Evolutionary conservation across 2,113 vertebrate species (phyloP), one percentile per base, ranked within the genome.

Genomic region (Prionailurus bengalensis): DNA sequence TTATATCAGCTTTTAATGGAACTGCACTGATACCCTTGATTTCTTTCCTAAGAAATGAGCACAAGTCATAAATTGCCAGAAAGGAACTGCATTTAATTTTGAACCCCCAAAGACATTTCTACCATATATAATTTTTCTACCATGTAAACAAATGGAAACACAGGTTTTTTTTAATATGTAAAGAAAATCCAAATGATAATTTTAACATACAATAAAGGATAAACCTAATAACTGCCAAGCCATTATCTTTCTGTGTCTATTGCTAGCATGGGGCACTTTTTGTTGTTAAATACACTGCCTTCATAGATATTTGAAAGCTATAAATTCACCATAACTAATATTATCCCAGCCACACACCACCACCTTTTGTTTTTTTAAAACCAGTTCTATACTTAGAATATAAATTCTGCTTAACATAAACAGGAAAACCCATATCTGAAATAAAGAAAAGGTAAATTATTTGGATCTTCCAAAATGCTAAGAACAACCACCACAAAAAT

Each of bases 401-500:
- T 55, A 91, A 95, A 23, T 58, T 93, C 45, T 76, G 31, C 53
- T 84, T 89, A 87, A 76, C 84, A 94, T 19, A 36, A 95, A 91
- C 10, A 68, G 61, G 84, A 48, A 92, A 93, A 91, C 10, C 6
- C 33, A 53, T 16, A 95, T 79, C 36, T 70, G 87, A 97, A 93
- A 92, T 63, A 80, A 92, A 73, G 14, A 65, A 88, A 93, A 15
- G 19, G 2, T 53, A 36, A 97, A 74, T 13, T 2, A 70, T 61
- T 96, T 63, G 17, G 15, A 55, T 80, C 96, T 95, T 48, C 33
- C 21, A 68, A 91, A 21, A 55, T 51, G 73, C 53, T 16, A 74
- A 61, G 16, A 78, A 94, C 39, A 48, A 84, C 73, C 29, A 70
- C 17, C 14, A 63, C 84, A 94, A 96, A 42, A 86, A 66, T 63